A percentile compares a stretch with the other conserved stretches of the same genome.
Conservation (phyloP, 1,140 invertebrate species). For the Calliopsis andreniformis region DNA sequence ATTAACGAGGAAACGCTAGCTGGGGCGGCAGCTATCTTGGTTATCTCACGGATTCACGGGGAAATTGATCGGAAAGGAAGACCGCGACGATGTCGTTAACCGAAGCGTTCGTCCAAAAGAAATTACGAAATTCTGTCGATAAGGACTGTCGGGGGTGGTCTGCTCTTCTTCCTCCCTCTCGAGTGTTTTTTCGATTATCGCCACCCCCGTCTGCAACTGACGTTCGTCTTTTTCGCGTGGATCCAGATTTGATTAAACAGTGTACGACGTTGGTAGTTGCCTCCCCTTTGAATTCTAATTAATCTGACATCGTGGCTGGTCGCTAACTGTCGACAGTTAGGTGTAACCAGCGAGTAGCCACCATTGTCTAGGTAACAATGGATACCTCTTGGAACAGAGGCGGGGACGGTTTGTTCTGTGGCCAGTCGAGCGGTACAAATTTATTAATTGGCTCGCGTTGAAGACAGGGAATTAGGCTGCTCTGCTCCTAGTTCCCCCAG, state of each 20-base stretch:
- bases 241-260: conserved; percentile 28
- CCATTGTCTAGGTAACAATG: conserved; percentile 68
- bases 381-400: conserved; percentile 56
- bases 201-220: background rate
- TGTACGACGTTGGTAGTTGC: conserved; percentile 6
- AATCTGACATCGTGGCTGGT: conserved; percentile 59
- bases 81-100: background rate
- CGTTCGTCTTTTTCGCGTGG: background rate
- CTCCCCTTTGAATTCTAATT: conserved; percentile 62
- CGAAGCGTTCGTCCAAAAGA: background rate
- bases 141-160: background rate
- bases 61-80: background rate
- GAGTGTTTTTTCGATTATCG: conserved; percentile 28
- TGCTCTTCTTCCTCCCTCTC: background rate
- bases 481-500: conserved; percentile 1
- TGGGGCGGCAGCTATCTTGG: background rate
- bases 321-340: conserved; percentile 57
- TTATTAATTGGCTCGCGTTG: conserved; percentile 69
- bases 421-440: conserved; percentile 65
- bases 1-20: background rate
- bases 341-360: conserved; percentile 68
- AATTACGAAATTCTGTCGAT: conserved; percentile 19
- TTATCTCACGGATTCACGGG: background rate
- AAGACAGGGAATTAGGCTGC: conserved; percentile 57
- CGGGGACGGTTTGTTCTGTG: conserved; percentile 60